Evolutionary conservation across 2,888 invertebrate genomes (phyloP), one percentile per base, ranked within the genome.

Genomic region (Barypeithes pellucidus): DNA sequence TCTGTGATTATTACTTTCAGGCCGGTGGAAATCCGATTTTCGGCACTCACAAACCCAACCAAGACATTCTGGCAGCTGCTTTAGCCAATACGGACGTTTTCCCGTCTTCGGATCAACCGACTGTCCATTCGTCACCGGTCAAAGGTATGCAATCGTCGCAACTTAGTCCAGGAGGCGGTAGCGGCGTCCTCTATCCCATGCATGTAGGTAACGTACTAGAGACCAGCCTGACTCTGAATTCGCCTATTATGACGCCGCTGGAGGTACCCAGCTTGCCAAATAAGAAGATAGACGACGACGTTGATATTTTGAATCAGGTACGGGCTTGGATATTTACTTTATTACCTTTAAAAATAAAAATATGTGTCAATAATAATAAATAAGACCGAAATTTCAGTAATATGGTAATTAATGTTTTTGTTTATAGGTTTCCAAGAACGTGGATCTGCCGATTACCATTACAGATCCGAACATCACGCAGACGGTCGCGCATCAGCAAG

Each of bases 231-330:
- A 87, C 94, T 14, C 90, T 94, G 81, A 93, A 92, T 84, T 93
- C 91, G 1, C 91, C 95, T 0, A 95, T 95, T 65, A 95, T 95
- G 95, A 93, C 94, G 0, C 92, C 94, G 0, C 85, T 93, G 24
- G 94, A 94, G 84, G 89, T 92, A 22, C 93, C 94, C 4, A 91
- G 82, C 80, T 86, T 77, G 76, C 87, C 81, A 82, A 85, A 67
- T 76, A 88, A 80, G 81, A 88, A 81, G 78, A 85, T 82, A 65
- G 83, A 83, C 66, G 82, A 82, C 50, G 85, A 85, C 76, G 78
- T 80, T 4, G 84, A 85, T 63, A 82, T 86, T 71, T 71, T 82
- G 63, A 79, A 75, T 36, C 83, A 81, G 77, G 89, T 76, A 61
- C 22, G 47, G 20, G n/a, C n/a, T n/a, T n/a, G n/a, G n/a, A n/a